Evolutionary conservation across 1,140 invertebrate species (phyloP), one percentile per base, ranked within the genome.

Genomic region (Drosophila eugracilis): DNA sequence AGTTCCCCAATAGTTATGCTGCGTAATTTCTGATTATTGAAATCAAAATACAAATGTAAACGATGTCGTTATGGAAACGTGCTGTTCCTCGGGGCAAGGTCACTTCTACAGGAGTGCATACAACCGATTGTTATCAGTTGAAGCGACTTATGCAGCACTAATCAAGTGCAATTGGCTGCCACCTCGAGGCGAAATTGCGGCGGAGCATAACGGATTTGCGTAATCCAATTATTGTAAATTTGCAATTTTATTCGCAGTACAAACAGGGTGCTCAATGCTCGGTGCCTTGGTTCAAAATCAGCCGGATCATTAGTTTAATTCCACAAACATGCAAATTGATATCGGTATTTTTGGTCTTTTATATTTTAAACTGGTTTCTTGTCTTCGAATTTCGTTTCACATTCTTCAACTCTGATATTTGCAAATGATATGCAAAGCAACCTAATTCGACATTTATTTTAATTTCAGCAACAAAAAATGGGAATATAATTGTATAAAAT

Each of bases 331-430:
- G 70, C 63, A 41, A 83, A 83, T 75, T 19, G 10, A 22, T 19
- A 22, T 26, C 36, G 48, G 69, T 66, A 84, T 58, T 10, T 66
- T 74, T 45, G 19, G 32, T 17, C 14, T 70, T 48, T 49, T 58
- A 55, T 78, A 83, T 71, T 84, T 65, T 32, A 65, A 73, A 83
- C 79, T 57, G 75, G 79, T 83, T 60, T 39, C 34, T 15, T n/a
- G 6, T 22, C 19, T 42, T 28, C n/a, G 12, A 5, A 45, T 37
- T 44, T 62, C 22, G 47, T 62, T 78, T 67, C 63, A 41, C 80
- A 78, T 84, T 67, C 49, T 63, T 84, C 60, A 79, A 85, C 80
- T 84, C 83, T 84, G 80, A 79, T 84, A 84, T 84, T 84, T 84
- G 45, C 45, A 53, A 58, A 75, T 75, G 39, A 84, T 19, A 62